A percentile compares a stretch with the other conserved stretches of the same genome.
phyloP scores from a whole-genome alignment of 2,113 vertebrate genomes.

The Collichthys lucidus region DNA sequence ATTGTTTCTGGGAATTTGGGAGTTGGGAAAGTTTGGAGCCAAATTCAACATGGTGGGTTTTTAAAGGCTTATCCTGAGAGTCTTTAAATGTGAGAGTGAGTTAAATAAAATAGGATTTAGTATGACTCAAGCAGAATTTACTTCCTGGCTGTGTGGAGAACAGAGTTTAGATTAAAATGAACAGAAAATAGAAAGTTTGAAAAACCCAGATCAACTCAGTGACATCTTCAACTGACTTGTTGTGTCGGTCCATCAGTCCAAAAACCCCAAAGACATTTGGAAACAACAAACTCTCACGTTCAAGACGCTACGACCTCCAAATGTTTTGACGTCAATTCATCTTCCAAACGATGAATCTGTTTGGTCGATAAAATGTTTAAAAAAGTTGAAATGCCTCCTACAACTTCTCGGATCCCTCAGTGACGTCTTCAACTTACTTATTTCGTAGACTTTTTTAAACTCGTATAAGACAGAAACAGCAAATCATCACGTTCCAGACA shows the following conservation, averaged over 20 bases:
- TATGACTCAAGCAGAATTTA: background rate
- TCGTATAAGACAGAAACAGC: background rate
- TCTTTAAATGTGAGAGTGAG: background rate
- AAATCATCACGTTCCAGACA: background rate
- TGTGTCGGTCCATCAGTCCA: background rate
- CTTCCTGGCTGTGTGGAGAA: background rate
- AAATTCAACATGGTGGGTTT: background rate
- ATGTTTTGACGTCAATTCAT: background rate
- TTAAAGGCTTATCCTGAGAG: background rate
- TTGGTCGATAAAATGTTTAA: background rate
- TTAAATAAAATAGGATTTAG: conserved; percentile 3
- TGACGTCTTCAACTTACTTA: background rate
- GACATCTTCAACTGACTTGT: background rate
- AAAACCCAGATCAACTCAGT: background rate
- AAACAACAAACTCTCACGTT: background rate
- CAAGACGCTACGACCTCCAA: background rate
- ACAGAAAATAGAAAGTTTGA: background rate
- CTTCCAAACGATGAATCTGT: no score
- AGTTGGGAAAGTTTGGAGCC: background rate
- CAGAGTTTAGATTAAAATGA: background rate
- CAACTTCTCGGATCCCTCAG: background rate
- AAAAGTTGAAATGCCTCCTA: background rate
- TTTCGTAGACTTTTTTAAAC: background rate
- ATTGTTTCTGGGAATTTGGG: conserved; percentile 23
- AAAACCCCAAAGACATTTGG: background rate